Evolutionary conservation across 2,888 invertebrate species (phyloP), one percentile per base, ranked within the genome.

Genomic region (Drosophila trichaetosa): DNA sequence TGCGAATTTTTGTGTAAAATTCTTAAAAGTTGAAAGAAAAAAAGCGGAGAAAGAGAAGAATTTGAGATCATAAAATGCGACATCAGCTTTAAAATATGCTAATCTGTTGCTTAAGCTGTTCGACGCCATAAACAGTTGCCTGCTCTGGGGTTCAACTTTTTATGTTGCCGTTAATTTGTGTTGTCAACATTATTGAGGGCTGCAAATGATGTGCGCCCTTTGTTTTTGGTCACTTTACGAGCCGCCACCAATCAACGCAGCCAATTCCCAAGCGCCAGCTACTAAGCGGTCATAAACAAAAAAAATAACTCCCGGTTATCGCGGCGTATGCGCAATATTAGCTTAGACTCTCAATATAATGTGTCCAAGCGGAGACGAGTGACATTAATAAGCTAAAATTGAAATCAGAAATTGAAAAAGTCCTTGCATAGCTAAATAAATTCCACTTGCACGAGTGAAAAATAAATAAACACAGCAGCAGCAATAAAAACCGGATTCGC

Each of bases 81-180:
- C 46, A 38, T 42, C 51, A 42, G 53, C 60, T 56, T 60, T 64
- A 67, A 62, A 76, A 75, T 69, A 88, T 87, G 80, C 82, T 80
- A 86, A 82, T 84, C 87, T 72, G 61, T 46, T 69, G 56, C 73
- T 66, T 69, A 69, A 58, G 69, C 40, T 54, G 66, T 51, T 36
- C 36, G 31, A 42, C 52, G 42, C 40, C 48, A 58, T 33, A 52
- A 54, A 59, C 51, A 61, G 59, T 57, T 67, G 69, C 72, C 62
- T 46, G 46, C 16, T 57, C 62, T 52, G 56, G 51, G 62, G 53
- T 13, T 27, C 63, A 66, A 70, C 65, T 69, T 72, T 82, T 89
- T 79, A 89, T 80, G 85, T 68, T 60, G 72, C 56, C 68, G 81
- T 79, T 82, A 84, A 87, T 87, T 82, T 80, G 69, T 63, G 69